phyloP scores from a whole-genome alignment of 2,888 invertebrate genomes.

The Limulus polyphemus region DNA sequence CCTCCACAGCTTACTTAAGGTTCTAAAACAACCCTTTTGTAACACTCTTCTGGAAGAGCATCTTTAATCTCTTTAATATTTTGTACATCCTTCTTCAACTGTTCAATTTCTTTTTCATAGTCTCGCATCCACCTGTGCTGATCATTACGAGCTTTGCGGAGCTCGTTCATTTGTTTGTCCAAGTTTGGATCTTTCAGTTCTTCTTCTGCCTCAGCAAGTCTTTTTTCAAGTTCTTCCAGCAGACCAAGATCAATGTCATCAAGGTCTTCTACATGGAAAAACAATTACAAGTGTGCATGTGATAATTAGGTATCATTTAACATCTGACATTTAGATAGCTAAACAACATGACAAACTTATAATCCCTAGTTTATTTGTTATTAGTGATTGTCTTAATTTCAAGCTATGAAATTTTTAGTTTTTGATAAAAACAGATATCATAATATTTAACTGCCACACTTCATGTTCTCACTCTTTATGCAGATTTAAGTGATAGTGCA shows the following conservation, averaged over 20 bases:
- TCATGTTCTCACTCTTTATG: no score
- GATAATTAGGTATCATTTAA: no score
- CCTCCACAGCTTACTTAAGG: slow-evolving; percentile 10
- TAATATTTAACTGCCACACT: no score
- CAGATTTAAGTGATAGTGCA: no score
- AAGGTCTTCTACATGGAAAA: slow-evolving; percentile 37
- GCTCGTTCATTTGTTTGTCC: slow-evolving; percentile 56
- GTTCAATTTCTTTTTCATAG: slow-evolving; percentile 60
- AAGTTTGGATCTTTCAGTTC: slow-evolving; percentile 58
- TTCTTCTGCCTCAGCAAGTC: slow-evolving; percentile 54
- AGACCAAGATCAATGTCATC: slow-evolving; percentile 28
- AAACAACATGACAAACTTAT: no score
- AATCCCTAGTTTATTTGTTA: no score
- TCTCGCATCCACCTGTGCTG: slow-evolving; percentile 61
- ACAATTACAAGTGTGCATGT: slow-evolving; percentile 4
- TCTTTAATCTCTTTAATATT: slow-evolving; percentile 68
- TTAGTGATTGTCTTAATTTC: no score
- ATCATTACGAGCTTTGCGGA: slow-evolving; percentile 55
- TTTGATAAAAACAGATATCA: no score
- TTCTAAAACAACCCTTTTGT: slow-evolving; percentile 32
- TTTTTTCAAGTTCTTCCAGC: slow-evolving; percentile 45
- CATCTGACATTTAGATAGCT: no score
- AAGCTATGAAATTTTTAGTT: no score
- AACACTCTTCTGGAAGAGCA: slow-evolving; percentile 63
- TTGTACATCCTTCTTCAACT: slow-evolving; percentile 58